phyloP scores from a whole-genome alignment of 1,140 invertebrate genomes.

The Drosophila aff. region DNA sequence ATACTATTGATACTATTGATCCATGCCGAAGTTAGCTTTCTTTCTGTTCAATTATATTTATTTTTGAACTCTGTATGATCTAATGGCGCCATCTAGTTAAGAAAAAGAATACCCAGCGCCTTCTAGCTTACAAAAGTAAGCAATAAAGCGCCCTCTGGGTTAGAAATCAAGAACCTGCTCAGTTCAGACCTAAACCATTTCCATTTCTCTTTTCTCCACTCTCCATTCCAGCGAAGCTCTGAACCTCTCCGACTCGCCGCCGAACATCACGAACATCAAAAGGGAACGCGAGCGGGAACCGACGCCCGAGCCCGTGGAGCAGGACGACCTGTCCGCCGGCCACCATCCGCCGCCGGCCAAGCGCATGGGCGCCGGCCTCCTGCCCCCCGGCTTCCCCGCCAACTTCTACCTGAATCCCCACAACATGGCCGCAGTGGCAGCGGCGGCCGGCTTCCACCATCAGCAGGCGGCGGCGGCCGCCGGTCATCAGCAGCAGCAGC shows the following conservation, averaged over 20 bases:
- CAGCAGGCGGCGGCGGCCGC: conserved; percentile 39
- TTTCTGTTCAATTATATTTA: too few species aligned
- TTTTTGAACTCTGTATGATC: background rate
- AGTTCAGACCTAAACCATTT: conserved; percentile 38
- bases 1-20: too few species aligned
- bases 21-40: too few species aligned
- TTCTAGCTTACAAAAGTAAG: too few species aligned
- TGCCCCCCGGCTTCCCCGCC: conserved; percentile 74
- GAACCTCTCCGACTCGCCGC: conserved; percentile 88
- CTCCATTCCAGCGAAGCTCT: conserved; percentile 86
- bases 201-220: background rate
- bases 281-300: conserved; percentile 87
- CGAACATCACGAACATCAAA: conserved; percentile 86
- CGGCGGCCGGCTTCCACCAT: conserved; percentile 74
- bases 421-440: conserved; percentile 83
- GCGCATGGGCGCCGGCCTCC: conserved; percentile 82
- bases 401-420: conserved; percentile 79
- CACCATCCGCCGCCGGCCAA: conserved; percentile 87
- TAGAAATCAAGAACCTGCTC: background rate
- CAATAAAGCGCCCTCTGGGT: background rate
- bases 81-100: background rate
- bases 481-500: conserved; percentile 35
- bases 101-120: background rate
- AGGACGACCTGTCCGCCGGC: conserved; percentile 51
- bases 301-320: conserved; percentile 69